A percentile compares a stretch with the other conserved stretches of the same genome.
Conservation (phyloP, 2,113 vertebrate species). For the Ovibos moschatus region DNA sequence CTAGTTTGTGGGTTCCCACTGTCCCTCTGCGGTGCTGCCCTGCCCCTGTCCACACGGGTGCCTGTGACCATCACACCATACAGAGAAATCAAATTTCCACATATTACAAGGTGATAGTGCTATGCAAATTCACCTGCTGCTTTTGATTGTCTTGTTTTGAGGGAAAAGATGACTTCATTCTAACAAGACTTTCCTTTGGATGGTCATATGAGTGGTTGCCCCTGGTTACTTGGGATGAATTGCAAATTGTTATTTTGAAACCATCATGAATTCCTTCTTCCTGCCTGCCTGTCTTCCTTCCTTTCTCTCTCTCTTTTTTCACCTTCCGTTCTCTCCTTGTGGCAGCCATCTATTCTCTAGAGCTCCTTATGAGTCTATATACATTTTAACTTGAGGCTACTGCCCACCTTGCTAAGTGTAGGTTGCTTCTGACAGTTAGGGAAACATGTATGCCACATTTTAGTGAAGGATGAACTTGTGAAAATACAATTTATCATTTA, state of each 20-base stretch:
- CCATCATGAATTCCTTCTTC: background rate
- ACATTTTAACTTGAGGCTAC: background rate
- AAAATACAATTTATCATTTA: background rate
- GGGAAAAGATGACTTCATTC: background rate
- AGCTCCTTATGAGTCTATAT: background rate
- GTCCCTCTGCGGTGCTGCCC: background rate
- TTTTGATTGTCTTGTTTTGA: background rate
- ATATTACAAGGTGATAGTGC: background rate
- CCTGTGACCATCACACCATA: background rate
- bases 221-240: background rate
- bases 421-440: background rate
- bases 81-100: background rate
- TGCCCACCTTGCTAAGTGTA: background rate
- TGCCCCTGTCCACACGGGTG: rapidly evolving
- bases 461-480: background rate
- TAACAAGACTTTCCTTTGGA: background rate
- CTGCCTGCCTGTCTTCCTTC: background rate
- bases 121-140: background rate
- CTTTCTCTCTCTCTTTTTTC: background rate
- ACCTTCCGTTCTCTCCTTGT: background rate
- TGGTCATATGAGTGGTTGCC: rapidly evolving
- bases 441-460: background rate
- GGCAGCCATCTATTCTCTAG: background rate
- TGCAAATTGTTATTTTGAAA: background rate
- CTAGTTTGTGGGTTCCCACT: background rate